These are phyloP conservation scores for Brachyhypopomus occidentalis DNA, from an alignment of 2,113 vertebrate genomes.

Conservation along the genomic window DNA sequence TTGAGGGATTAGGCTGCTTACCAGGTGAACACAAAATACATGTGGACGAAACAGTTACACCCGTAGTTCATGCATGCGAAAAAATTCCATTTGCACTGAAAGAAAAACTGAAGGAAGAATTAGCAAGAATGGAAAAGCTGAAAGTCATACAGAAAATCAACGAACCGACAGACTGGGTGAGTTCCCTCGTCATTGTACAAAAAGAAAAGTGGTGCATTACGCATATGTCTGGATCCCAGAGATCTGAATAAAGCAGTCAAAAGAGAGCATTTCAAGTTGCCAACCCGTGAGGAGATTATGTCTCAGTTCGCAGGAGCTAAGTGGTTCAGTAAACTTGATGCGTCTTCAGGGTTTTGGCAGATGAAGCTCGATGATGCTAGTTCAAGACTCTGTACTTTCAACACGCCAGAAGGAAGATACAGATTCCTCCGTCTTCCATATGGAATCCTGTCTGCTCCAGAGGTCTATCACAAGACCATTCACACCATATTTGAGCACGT, in stretches of 20 bases:
- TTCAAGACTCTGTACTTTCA: conserved; percentile 41
- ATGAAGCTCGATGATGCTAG: conserved; percentile 39
- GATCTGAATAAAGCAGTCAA: conserved; percentile 45
- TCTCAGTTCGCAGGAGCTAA: conserved; percentile 49
- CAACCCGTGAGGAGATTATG: conserved; percentile 44
- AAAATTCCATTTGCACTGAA: conserved; percentile 40
- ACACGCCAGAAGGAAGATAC: conserved; percentile 36
- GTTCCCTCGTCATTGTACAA: conserved; percentile 13
- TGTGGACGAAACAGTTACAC: conserved; percentile 1
- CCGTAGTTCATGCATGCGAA: conserved; percentile 40
- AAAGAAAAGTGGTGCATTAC: conserved; percentile 30
- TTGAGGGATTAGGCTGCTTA: conserved; percentile 34
- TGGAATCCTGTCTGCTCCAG: conserved; percentile 36
- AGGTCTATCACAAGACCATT: conserved; percentile 51
- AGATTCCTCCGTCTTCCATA: conserved; percentile 28
- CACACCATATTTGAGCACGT: conserved; percentile 41
- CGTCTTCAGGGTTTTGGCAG: conserved; percentile 45
- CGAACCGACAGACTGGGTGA: conserved; percentile 31
- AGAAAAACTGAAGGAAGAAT: conserved; percentile 29
- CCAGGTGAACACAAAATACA: conserved; percentile 39
- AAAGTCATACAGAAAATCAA: conserved; percentile 37
- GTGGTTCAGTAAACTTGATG: conserved; percentile 51
- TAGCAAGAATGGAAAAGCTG: conserved; percentile 29
- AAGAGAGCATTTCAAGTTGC: conserved; percentile 49
- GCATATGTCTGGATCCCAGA: conserved; percentile 40